Base-by-base conservation (phyloP, 2,797 vertebrate genomes). In the Brachyalestes nurse region DNA sequence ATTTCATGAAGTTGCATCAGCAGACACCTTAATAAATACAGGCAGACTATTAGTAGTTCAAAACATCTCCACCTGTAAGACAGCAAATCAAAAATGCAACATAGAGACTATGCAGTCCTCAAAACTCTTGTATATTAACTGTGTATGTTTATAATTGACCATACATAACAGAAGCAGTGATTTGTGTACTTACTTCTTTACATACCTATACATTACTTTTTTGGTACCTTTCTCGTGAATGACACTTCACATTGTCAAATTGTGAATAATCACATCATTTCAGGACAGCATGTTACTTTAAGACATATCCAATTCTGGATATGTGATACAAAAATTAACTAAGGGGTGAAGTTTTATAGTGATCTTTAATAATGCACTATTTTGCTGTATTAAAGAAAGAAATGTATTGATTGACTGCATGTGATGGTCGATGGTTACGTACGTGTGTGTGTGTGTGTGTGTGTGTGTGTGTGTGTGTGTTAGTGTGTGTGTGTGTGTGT, bases 1-100 rank as follows among this genome's bases (percentile, higher is more conserved):
- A 14, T 73, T 73, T 73, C 72, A 42, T 21, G 2, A 73, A 16
- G 72, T 73, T 73, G 55, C 72, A 60, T 60, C 72, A 73, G 12
- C 49, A 12, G 19, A 58, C 71, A 21, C 23, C 19, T 42, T 58
- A 55, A 38, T 28, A 55, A 72, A 38, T 57, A 23, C 53, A 42
- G 53, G 17, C 19, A 60, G 17, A 21, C 19, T 57, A 40, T 38
- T 57, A 73, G 34, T 9, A 6, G 42, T 23, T 73, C n/a, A 60
- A n/a, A 23, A 19, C 55, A 58, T 73, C 34, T 12, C 51, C 28
- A 73, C 53, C n/a, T 58, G 55, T 73, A 60, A 7, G 25, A 55
- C 9, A 58, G 34, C 34, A 42, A 40, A 70, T 12, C 2, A 5
- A 7, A 17, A 66, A 65, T 17, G 57, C 1, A 42, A 4, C 42